Base-by-base conservation (phyloP, 2,113 vertebrate genomes). In the Phyllopteryx taeniolatus region DNA sequence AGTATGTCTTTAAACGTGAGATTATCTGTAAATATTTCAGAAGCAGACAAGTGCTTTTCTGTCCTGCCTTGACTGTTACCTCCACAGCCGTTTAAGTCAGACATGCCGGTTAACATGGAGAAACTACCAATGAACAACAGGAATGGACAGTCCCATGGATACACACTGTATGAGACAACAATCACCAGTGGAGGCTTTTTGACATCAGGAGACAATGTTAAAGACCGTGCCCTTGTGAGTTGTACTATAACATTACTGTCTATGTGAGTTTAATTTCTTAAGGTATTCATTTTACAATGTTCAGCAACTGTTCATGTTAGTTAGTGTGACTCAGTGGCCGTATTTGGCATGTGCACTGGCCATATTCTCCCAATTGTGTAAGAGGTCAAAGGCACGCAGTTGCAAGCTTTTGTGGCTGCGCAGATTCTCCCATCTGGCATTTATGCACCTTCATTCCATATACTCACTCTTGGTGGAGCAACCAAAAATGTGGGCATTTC, bases 91-190 rank as follows among this genome's bases (percentile, higher is more conserved):
- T 64, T 95, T 43, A 94, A 83, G 73, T 95, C 94, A 0, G 74
- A 87, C 19, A 68, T 73, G 2, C 95, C 96, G 0, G 27, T 98
- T 31, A 98, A 94, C 83, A 98, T 98, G 96, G 97, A 99, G 90
- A 98, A 94, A 12, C 88, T 99, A n/a, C 95, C 91, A 0, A 77
- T 94, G 2, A 97, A 97, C 4, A 84, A 92, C 3, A 90, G 87
- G 8, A 94, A 92, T 0, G 97, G 97, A 3, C 97, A 99, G 91
- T 91, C 94, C 0, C 94, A 93, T 1, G 97, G 97, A 0, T 99
- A 99, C 27, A 93, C 93, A 0, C 91, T 99, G n/a, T 99, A 99
- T 0, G 96, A 97, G 92, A 94, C 94, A 0, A 83, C 90, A 59
- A 94, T 98, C 43, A 87, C 83, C 5, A 89, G 87, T 0, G 94